Conservation (phyloP, 1,140 invertebrate species). For the Anadara kagoshimensis region DNA sequence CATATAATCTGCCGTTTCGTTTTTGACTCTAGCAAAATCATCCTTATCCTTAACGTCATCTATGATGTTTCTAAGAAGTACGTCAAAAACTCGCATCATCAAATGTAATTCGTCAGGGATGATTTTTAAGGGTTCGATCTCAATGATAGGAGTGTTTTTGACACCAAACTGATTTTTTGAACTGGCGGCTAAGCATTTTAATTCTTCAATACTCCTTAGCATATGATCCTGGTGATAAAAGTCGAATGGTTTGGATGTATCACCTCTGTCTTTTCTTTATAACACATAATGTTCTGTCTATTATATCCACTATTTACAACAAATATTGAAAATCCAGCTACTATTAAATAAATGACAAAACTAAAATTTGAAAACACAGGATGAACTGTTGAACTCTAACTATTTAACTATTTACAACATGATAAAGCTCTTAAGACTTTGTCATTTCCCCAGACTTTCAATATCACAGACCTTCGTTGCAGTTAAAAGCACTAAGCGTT, state of each 20-base stretch:
- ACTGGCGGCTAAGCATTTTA: neutral
- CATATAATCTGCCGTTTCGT: neutral
- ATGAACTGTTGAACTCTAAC: no score
- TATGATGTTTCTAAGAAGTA: neutral
- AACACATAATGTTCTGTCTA: no score
- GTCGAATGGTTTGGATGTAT: neutral
- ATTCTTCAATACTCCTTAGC: neutral
- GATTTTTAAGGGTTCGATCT: neutral
- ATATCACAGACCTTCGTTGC: no score
- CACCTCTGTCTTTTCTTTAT: neutral
- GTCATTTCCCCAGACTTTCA: no score
- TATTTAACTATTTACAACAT: no score
- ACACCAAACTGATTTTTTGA: neutral
- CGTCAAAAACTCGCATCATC: constrained; percentile 1
- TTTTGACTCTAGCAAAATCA: neutral
- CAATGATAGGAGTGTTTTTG: neutral
- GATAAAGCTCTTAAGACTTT: no score
- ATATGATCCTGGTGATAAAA: neutral
- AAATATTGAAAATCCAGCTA: no score
- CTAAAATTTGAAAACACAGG: no score
- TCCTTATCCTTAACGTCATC: constrained; percentile 8
- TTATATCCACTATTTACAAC: no score
- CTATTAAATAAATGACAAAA: no score
- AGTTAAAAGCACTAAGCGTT: no score
- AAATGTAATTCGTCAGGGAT: constrained; percentile 9